Evolutionary conservation across 2,113 vertebrate species (phyloP).

Genomic region (rat (Rattus norvegicus)): DNA sequence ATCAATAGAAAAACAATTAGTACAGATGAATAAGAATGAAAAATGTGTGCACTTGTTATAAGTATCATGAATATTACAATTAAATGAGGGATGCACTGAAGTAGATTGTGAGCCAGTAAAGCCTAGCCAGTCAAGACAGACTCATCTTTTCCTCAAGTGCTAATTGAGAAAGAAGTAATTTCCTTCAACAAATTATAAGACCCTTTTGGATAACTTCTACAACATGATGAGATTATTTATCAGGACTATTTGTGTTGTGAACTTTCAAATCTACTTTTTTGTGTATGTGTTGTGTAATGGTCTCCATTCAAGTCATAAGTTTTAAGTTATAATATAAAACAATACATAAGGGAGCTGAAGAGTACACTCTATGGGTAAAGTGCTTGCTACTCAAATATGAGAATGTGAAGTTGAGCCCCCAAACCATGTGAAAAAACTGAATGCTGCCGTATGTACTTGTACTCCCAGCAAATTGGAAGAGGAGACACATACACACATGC

Average conservation of each 20-base stretch:
- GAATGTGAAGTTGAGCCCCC: too few relatives aligned
- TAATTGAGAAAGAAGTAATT: accelerated
- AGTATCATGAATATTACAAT: not conserved
- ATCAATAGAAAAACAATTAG: not conserved
- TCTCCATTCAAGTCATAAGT: not conserved
- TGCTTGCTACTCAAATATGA: too few relatives aligned
- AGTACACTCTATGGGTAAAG: too few relatives aligned
- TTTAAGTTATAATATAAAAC: not conserved
- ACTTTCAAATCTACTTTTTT: not conserved
- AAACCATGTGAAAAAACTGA: too few relatives aligned
- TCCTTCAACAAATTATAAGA: not conserved
- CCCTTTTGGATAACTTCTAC: not conserved
- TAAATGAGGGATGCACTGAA: not conserved
- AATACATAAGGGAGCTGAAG: too few relatives aligned
- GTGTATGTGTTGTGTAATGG: not conserved
- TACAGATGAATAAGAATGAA: not conserved
- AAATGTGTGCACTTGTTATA: not conserved
- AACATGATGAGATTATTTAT: not conserved
- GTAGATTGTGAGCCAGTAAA: not conserved
- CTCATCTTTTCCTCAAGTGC: not conserved
- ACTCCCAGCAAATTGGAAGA: too few relatives aligned
- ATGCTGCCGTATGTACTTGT: too few relatives aligned
- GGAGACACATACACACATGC: not conserved
- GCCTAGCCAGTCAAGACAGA: accelerated
- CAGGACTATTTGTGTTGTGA: not conserved